These are phyloP conservation scores for Saccostrea glomerata DNA, from an alignment of 1,140 invertebrate genomes.

Conservation along the genomic window DNA sequence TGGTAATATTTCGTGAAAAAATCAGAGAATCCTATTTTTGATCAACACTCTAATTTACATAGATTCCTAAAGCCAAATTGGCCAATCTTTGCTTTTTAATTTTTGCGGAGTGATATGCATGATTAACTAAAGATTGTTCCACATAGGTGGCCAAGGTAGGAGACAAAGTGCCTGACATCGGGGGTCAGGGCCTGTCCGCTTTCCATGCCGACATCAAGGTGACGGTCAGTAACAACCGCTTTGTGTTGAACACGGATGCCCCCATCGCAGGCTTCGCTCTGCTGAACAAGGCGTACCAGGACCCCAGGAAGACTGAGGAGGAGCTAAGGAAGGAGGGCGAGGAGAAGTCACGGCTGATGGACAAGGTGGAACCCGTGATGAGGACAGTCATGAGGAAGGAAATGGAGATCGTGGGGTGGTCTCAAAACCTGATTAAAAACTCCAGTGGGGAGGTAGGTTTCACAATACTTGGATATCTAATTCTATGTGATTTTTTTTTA, in stretches of 20 bases:
- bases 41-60: too few relatives aligned
- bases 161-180: not conserved
- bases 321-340: slow-evolving; percentile 47
- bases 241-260: slow-evolving; percentile 32
- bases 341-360: slow-evolving; percentile 58
- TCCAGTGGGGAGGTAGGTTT: slow-evolving; percentile 64
- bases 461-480: not conserved
- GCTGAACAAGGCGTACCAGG: slow-evolving; percentile 59
- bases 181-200: slow-evolving; percentile 10
- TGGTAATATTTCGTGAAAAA: too few relatives aligned
- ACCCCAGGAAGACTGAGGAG: slow-evolving; percentile 45
- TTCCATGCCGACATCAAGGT: slow-evolving; percentile 53
- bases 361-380: slow-evolving; percentile 56
- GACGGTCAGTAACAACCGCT: slow-evolving; percentile 7
- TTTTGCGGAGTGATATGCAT: too few relatives aligned
- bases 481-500: not conserved
- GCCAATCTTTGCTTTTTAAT: too few relatives aligned
- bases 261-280: slow-evolving; percentile 66
- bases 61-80: too few relatives aligned
- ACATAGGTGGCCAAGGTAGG: not conserved
- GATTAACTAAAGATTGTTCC: not conserved
- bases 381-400: slow-evolving; percentile 57
- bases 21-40: too few relatives aligned
- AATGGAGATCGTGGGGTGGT: slow-evolving; percentile 68
- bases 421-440: slow-evolving; percentile 68